phyloP scores from a whole-genome alignment of 1,140 invertebrate species.

The Whitmania pigra region DNA sequence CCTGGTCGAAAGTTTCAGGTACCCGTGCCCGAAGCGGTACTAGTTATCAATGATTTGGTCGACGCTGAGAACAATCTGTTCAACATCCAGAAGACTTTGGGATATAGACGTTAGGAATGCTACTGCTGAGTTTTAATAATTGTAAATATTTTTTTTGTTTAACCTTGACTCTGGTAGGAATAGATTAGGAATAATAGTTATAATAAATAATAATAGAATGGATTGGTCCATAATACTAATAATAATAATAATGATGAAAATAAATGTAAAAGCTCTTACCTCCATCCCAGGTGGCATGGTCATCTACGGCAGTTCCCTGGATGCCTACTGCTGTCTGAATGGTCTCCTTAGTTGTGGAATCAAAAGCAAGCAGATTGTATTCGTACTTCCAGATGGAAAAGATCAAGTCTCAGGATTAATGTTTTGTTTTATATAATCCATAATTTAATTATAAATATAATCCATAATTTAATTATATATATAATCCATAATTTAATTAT shows the following conservation, averaged over 20 bases:
- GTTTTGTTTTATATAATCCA: too few species aligned
- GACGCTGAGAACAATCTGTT: slow-evolving; percentile 37
- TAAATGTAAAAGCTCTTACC: neutral
- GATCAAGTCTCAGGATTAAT: slow-evolving; percentile 28
- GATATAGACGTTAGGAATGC: too few species aligned
- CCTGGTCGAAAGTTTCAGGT: slow-evolving; percentile 31
- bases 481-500: too few species aligned
- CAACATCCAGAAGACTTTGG: neutral
- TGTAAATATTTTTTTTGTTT: too few species aligned
- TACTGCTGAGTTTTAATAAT: neutral
- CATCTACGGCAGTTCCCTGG: slow-evolving; percentile 35
- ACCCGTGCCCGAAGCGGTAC: slow-evolving; percentile 35
- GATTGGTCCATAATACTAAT: neutral
- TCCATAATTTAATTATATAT: too few species aligned
- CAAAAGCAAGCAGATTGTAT: slow-evolving; percentile 29
- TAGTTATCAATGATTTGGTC: slow-evolving; percentile 37
- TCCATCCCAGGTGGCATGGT: slow-evolving; percentile 30
- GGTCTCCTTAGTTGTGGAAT: slow-evolving; percentile 33
- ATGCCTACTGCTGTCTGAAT: slow-evolving; percentile 36
- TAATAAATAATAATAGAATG: too few species aligned
- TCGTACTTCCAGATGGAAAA: slow-evolving; percentile 32
- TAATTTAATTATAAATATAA: too few species aligned
- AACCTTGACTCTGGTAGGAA: too few species aligned
- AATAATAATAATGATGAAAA: neutral
- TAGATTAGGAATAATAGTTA: too few species aligned